A percentile compares a stretch with the other conserved stretches of the same genome.
Evolutionary conservation across 53 echinoderm and acorn worm species (phyloP).

Genomic region (Zoroaster sp.): DNA sequence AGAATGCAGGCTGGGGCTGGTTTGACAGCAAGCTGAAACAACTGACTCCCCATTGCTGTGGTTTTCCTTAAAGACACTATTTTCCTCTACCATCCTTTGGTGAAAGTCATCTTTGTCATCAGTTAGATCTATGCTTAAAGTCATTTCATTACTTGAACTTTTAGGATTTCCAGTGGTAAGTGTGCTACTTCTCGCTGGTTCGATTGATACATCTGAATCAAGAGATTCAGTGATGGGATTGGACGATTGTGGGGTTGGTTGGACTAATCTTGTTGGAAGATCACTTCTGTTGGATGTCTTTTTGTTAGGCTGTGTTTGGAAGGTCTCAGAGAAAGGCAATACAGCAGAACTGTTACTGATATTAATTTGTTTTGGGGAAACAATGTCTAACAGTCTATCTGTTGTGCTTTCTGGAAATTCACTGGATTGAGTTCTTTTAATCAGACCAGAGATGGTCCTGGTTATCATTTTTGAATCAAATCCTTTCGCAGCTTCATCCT

Average conservation of each 20-base stretch:
- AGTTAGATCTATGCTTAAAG: conserved; percentile 54
- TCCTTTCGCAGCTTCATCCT: conserved; percentile 10
- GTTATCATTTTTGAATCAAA: background rate
- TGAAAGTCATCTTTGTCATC: conserved; percentile 66
- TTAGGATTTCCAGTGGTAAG: background rate
- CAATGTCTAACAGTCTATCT: background rate
- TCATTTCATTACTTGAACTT: conserved; percentile 31
- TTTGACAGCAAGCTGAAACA: conserved; percentile 42
- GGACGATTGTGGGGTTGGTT: conserved; percentile 4
- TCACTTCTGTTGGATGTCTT: background rate
- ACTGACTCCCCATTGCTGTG: conserved; percentile 3
- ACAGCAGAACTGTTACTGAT: background rate
- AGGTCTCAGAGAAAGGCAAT: background rate
- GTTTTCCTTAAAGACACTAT: conserved; percentile 38
- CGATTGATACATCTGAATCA: background rate
- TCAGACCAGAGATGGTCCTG: background rate
- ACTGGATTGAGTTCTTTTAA: conserved; percentile 6
- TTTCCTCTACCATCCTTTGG: conserved; percentile 57
- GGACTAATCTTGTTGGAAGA: background rate
- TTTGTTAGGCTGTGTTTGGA: background rate
- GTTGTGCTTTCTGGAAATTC: background rate
- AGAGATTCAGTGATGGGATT: background rate
- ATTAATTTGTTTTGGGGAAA: background rate
- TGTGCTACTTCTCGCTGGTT: background rate
- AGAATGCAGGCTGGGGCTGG: conserved; percentile 54